Conservation (phyloP, 2,888 invertebrate genomes). For the Nematopogon swammerdamellus region DNA sequence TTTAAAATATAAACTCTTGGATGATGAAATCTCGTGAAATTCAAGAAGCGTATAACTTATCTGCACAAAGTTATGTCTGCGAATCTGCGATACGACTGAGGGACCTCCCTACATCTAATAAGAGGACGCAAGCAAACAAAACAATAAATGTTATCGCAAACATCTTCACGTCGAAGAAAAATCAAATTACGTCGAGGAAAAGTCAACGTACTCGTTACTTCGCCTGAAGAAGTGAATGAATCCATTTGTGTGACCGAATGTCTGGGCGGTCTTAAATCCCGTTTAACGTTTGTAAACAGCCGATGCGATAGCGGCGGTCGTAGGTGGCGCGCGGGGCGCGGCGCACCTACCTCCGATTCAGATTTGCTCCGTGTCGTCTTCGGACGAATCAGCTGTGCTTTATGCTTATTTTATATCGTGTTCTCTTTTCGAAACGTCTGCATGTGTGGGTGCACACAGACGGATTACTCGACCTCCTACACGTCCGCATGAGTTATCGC, state of each 20-base stretch:
- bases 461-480: too few relatives aligned
- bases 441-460: too few relatives aligned
- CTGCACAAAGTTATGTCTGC: too few relatives aligned
- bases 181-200: background rate
- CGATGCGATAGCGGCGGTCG: background rate
- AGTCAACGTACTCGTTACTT: background rate
- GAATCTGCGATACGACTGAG: too few relatives aligned
- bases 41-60: too few relatives aligned
- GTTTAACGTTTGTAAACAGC: background rate
- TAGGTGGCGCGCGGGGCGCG: too few relatives aligned
- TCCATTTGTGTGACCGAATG: background rate
- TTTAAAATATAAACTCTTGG: too few relatives aligned
- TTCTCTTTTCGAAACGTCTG: background rate
- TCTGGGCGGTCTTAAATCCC: background rate
- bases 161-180: background rate
- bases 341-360: too few relatives aligned
- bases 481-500: background rate
- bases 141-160: background rate
- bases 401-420: background rate
- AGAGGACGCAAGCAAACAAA: too few relatives aligned
- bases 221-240: background rate
- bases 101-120: too few relatives aligned
- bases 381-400: background rate
- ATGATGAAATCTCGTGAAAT: too few relatives aligned
- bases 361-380: background rate